Conservation (phyloP, 1,140 invertebrate species). For the Cryptotermes secundus region DNA sequence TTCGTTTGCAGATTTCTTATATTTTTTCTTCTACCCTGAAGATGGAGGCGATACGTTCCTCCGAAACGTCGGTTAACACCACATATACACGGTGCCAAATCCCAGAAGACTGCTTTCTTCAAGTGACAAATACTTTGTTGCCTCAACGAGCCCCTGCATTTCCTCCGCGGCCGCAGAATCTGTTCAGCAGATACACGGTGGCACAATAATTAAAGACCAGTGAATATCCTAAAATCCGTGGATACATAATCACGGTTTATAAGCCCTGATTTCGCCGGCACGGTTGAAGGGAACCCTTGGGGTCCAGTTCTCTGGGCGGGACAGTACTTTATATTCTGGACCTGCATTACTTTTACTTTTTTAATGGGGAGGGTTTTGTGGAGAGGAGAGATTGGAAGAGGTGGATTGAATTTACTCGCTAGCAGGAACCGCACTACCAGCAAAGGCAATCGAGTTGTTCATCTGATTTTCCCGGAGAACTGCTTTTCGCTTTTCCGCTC, state of each 20-base stretch:
- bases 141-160: too few relatives aligned
- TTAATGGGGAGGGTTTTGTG: not conserved
- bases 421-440: not conserved
- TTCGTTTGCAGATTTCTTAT: too few relatives aligned
- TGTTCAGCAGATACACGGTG: not conserved
- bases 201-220: not conserved
- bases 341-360: conserved; percentile 1
- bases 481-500: conserved; percentile 14
- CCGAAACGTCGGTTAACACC: too few relatives aligned
- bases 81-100: too few relatives aligned
- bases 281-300: not conserved
- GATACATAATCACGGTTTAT: not conserved
- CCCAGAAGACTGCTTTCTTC: too few relatives aligned
- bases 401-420: not conserved
- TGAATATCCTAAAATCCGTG: not conserved
- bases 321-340: conserved; percentile 9
- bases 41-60: too few relatives aligned
- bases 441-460: conserved; percentile 1
- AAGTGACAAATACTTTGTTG: too few relatives aligned
- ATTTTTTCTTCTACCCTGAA: too few relatives aligned
- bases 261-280: not conserved
- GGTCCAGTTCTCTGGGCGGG: not conserved
- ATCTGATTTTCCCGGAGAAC: conserved; percentile 18
- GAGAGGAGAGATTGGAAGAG: not conserved
- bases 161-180: too few relatives aligned